Evolutionary conservation across 2,888 invertebrate species (phyloP), one percentile per base, ranked within the genome.

Genomic region (Stenichneumon culpator): DNA sequence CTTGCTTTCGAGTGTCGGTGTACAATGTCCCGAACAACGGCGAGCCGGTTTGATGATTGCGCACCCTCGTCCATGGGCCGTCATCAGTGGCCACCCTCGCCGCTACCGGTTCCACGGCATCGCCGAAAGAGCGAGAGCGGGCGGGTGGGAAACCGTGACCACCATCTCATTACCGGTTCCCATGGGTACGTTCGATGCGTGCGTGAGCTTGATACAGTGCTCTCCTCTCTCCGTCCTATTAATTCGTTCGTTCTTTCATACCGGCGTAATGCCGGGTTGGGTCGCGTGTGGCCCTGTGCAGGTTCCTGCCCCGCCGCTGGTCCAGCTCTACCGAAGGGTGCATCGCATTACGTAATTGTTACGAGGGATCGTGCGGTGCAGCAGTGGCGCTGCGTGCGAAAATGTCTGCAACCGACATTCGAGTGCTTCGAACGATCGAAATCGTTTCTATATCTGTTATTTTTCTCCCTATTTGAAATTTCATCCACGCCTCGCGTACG

Each of bases 131-230:
- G 69, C 36, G 77, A 44, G 54, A 84, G 84, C 81, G 88, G 88
- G 84, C 81, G 89, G 89, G 92, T 93, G 93, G 93, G 93, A 93
- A 92, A 91, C 90, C 92, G 89, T 92, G 93, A 93, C 93, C 94
- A 92, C 93, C 92, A 92, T 93, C 93, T 93, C 93, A 93, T 93
- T 94, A 93, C 92, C 90, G 89, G 93, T 93, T 93, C 93, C 94
- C 93, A 93, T 93, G 93, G 92, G 93, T 89, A 88, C 90, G 85
- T 85, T 86, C 85, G 87, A 86, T 87, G 87, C 87, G 84, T 86
- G 85, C 84, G 88, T 68, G 65, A 73, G 52, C 52, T 16, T 22
- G 9, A 57, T 67, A 52, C 44, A 54, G 57, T 44, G 28, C 65
- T 39, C 68, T 85, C 84, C 70, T 63, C 67, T 74, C 63, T 14